Evolutionary conservation across 2,113 vertebrate species (phyloP).

Genomic region (Ariopsis seemanni): DNA sequence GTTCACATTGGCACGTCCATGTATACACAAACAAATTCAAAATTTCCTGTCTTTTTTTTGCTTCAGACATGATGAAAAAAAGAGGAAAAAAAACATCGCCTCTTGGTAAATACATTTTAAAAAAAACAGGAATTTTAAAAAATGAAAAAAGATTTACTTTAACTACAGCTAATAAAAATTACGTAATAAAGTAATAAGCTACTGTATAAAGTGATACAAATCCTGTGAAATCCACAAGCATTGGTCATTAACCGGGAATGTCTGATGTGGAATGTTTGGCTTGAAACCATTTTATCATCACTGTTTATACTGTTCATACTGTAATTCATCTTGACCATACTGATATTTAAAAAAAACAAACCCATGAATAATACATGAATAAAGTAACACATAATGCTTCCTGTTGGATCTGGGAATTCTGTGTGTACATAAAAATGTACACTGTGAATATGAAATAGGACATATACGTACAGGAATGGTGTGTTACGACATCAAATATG

Average conservation of each 20-base stretch:
- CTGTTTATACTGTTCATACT: neutral
- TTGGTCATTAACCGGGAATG: constrained; percentile 27
- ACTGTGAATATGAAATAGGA: constrained; percentile 9
- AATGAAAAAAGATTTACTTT: neutral
- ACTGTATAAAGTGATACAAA: neutral
- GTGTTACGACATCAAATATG: constrained; percentile 33
- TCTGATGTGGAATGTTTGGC: constrained; percentile 39
- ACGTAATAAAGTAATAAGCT: neutral
- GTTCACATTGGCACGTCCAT: neutral
- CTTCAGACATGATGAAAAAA: neutral
- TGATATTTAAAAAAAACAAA: neutral
- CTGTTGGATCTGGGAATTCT: constrained; percentile 11
- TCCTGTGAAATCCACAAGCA: constrained; percentile 5
- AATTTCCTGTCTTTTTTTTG: constrained; percentile 5
- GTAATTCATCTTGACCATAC: neutral
- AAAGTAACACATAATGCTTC: neutral
- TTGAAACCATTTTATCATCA: neutral
- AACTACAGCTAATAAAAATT: neutral
- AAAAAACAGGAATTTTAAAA: neutral
- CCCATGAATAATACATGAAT: constrained; percentile 8
- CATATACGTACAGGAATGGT: constrained; percentile 27
- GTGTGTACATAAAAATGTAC: constrained; percentile 26
- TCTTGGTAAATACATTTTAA: neutral
- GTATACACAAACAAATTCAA: neutral
- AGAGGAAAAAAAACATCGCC: neutral